Percentiles rank a stretch among this genome's conserved stretches.
These are phyloP conservation scores for Cistogaster globosa DNA, from an alignment of 2,888 invertebrate genomes.

Conservation along the genomic window DNA sequence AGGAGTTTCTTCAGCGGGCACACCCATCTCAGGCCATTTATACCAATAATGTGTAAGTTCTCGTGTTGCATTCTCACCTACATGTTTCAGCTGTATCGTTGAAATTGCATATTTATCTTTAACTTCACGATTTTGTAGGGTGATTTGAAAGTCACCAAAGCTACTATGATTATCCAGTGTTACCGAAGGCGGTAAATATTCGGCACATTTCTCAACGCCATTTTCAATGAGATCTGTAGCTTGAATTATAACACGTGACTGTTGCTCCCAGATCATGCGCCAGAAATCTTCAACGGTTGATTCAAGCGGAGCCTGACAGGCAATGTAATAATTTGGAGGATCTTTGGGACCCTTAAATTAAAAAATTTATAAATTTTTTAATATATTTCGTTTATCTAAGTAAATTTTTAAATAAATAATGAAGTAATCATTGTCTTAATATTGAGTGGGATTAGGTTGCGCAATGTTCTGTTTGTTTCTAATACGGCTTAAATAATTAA, in stretches of 20 bases:
- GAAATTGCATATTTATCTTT: conserved; percentile 96
- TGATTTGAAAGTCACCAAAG: conserved; percentile 94
- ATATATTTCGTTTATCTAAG: background rate
- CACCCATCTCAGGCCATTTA: conserved; percentile 94
- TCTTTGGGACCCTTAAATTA: conserved; percentile 91
- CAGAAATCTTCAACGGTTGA: conserved; percentile 95
- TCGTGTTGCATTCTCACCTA: conserved; percentile 91
- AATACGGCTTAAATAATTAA: conserved; percentile 50
- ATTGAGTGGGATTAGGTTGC: conserved; percentile 34
- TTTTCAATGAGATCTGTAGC: conserved; percentile 94
- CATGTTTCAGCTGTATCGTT: conserved; percentile 91
- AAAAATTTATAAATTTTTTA: background rate
- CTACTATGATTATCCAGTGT: conserved; percentile 94
- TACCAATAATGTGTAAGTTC: conserved; percentile 97
- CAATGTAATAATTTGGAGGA: conserved; percentile 93
- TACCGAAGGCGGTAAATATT: conserved; percentile 95
- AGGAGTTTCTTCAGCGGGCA: conserved; percentile 92
- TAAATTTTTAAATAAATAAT: background rate
- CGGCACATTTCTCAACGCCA: conserved; percentile 94
- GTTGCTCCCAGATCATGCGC: conserved; percentile 98
- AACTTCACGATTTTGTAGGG: conserved; percentile 93
- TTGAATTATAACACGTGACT: conserved; percentile 94
- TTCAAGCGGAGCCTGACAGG: conserved; percentile 94
- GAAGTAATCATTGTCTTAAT: background rate
- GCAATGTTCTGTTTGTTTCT: background rate